phyloP scores from a whole-genome alignment of 1,140 invertebrate species.

The Lepidurus apus region DNA sequence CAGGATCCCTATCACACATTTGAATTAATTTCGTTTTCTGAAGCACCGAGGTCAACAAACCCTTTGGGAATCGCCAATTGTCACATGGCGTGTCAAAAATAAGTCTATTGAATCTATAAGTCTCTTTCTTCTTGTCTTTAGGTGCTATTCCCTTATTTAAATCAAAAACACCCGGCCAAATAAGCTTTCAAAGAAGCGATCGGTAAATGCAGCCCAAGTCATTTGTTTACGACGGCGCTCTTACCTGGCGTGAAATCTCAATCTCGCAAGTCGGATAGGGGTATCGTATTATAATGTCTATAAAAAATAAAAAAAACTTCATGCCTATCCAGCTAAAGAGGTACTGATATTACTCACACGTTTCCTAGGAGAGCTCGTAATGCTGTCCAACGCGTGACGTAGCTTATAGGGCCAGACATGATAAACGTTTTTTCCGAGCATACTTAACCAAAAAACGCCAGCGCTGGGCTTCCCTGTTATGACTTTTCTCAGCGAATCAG shows the following conservation, averaged over 20 bases:
- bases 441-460: not conserved
- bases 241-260: slow-evolving; percentile 18
- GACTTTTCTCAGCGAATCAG: not conserved
- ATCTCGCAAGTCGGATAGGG: not conserved
- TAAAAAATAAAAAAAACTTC: too few species aligned
- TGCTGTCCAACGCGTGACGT: slow-evolving; percentile 4
- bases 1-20: too few species aligned
- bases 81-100: too few species aligned
- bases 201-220: not conserved
- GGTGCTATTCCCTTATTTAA: too few species aligned
- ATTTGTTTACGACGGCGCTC: not conserved
- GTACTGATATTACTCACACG: slow-evolving; percentile 15
- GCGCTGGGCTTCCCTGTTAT: not conserved
- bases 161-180: not conserved
- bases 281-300: not conserved
- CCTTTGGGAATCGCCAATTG: too few species aligned
- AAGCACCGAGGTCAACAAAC: too few species aligned
- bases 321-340: too few species aligned
- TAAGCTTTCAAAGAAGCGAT: not conserved
- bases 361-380: not conserved
- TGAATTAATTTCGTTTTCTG: too few species aligned
- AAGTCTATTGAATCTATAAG: too few species aligned
- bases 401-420: not conserved
- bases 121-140: too few species aligned
- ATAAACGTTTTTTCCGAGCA: slow-evolving; percentile 7